phyloP scores from a whole-genome alignment of 2,113 vertebrate genomes.

The Stictonetta naevosa region DNA sequence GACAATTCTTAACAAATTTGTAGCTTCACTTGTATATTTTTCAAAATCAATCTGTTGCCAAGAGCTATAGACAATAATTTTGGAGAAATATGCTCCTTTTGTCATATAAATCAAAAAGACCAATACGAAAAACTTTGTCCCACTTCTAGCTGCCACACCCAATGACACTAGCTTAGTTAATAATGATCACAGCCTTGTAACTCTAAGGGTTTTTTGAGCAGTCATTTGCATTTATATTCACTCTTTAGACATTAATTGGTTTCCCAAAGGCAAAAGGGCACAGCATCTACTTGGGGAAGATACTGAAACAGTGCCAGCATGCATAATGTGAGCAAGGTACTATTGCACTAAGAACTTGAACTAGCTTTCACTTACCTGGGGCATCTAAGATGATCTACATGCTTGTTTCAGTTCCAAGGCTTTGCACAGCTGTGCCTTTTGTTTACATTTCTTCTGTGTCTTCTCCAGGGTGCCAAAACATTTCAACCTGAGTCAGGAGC shows the following conservation, averaged over 20 bases:
- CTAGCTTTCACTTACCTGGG: conserved; percentile 1
- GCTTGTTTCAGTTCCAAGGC: conserved; percentile 20
- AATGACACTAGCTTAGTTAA: not conserved
- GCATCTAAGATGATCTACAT: not conserved
- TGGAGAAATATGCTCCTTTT: not conserved
- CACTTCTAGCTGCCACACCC: not conserved
- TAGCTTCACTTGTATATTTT: not conserved
- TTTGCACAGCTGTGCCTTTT: conserved; percentile 12
- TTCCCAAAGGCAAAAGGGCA: not conserved
- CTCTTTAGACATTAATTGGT: not conserved
- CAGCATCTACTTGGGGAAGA: not conserved
- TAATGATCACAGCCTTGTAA: not conserved
- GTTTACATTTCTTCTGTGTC: not conserved
- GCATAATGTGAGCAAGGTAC: not conserved
- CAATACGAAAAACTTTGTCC: not conserved
- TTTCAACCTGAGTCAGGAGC: not conserved
- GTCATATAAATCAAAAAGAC: not conserved
- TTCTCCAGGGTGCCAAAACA: not conserved
- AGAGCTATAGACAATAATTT: not conserved
- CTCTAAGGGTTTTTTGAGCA: not conserved
- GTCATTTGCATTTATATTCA: not conserved
- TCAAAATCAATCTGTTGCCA: not conserved
- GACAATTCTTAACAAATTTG: not conserved
- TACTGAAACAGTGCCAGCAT: not conserved
- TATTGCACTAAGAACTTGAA: not conserved